phyloP scores from a whole-genome alignment of 2,113 vertebrate genomes.

The Phaethornis superciliosus region DNA sequence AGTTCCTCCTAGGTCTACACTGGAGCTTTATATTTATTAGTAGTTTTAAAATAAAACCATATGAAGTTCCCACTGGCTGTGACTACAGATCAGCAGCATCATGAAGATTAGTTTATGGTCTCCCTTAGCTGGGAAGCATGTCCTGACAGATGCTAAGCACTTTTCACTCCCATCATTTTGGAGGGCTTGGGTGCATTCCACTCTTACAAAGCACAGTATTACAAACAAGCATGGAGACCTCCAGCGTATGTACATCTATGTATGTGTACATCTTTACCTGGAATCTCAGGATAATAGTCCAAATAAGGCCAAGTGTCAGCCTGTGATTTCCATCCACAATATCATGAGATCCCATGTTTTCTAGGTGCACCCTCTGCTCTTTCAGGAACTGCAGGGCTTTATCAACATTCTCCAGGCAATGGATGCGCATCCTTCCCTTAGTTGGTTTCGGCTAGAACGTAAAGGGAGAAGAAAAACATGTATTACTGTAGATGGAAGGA shows the following conservation, averaged over 20 bases:
- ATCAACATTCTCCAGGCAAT: slow-evolving; percentile 97
- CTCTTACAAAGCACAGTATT: neutral
- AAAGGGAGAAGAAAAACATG: neutral
- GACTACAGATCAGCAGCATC: neutral
- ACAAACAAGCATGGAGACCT: neutral
- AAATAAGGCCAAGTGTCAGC: slow-evolving; percentile 93
- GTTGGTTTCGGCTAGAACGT: slow-evolving; percentile 90
- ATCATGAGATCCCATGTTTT: slow-evolving; percentile 98
- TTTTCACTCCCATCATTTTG: neutral
- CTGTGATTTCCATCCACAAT: slow-evolving; percentile 97
- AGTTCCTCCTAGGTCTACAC: neutral
- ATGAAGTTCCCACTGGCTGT: neutral
- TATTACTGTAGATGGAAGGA: neutral
- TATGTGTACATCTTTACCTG: slow-evolving; percentile 77
- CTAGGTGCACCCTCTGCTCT: slow-evolving; percentile 94
- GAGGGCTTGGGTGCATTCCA: neutral
- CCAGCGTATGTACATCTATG: accelerated
- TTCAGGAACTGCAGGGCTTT: slow-evolving; percentile 98
- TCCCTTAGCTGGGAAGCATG: neutral
- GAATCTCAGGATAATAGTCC: slow-evolving; percentile 98
- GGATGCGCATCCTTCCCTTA: slow-evolving; percentile 95
- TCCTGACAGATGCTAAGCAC: neutral
- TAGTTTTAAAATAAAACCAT: neutral
- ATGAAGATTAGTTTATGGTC: neutral
- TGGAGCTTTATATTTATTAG: neutral